Conservation (phyloP, 2,888 invertebrate genomes). For the Marasmarcha lunaedactyla region DNA sequence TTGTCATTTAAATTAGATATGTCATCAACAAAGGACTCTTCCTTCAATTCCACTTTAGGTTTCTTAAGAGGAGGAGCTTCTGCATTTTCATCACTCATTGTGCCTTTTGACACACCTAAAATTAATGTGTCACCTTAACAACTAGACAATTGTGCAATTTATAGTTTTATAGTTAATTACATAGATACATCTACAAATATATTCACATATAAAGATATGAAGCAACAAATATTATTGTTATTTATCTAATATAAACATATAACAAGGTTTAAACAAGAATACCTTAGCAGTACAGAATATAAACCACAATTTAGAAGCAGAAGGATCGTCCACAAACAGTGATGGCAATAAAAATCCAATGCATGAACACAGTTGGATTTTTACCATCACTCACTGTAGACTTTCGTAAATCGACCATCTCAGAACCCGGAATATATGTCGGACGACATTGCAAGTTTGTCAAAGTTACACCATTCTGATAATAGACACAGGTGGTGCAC, state of each 20-base stretch:
- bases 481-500: too few relatives aligned
- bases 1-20: constrained; percentile 9
- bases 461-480: too few relatives aligned
- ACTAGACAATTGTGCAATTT: neutral
- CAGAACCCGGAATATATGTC: too few relatives aligned
- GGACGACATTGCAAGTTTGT: too few relatives aligned
- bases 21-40: constrained; percentile 18
- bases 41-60: constrained; percentile 1
- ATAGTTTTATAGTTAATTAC: too few relatives aligned
- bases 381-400: constrained; percentile 59
- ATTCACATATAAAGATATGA: neutral
- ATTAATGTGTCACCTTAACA: neutral
- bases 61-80: constrained; percentile 7
- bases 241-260: neutral
- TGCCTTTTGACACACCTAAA: constrained; percentile 6
- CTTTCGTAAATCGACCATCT: constrained; percentile 21
- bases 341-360: constrained; percentile 64
- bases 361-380: constrained; percentile 56
- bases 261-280: neutral
- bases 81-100: constrained; percentile 8
- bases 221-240: neutral
- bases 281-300: constrained; percentile 2
- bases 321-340: constrained; percentile 57
- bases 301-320: constrained; percentile 11
- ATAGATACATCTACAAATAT: neutral